Percentiles rank a stretch among this genome's conserved stretches.
These are phyloP conservation scores for Lasioglossum albipes DNA, from an alignment of 1,140 invertebrate genomes.

Conservation along the genomic window DNA sequence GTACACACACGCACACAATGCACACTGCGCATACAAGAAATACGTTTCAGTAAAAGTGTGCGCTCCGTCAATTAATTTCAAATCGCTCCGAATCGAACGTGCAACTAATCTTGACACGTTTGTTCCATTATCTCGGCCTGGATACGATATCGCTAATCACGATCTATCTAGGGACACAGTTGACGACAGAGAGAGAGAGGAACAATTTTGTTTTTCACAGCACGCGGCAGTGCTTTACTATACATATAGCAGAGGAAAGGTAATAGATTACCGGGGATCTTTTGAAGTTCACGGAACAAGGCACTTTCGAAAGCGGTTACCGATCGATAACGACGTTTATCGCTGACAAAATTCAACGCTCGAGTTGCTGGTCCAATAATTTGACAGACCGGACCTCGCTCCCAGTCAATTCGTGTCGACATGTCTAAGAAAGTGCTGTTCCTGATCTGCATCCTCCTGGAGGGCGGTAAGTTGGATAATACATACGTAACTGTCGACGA, in stretches of 20 bases:
- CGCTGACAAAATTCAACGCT: constrained; percentile 2
- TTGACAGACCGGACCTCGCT: background rate
- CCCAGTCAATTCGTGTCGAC: background rate
- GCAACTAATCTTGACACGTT: constrained; percentile 47
- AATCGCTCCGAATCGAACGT: constrained; percentile 22
- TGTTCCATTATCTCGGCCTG: constrained; percentile 45
- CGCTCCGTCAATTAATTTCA: constrained; percentile 4
- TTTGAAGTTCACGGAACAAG: constrained; percentile 34
- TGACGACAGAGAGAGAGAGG: background rate
- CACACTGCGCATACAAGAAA: constrained; percentile 18
- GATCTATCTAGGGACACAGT: background rate
- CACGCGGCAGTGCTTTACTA: background rate
- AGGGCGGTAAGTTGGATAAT: constrained; percentile 28
- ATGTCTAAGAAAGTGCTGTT: constrained; percentile 28
- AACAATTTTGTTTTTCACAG: too few species aligned
- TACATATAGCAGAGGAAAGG: background rate
- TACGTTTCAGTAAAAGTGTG: constrained; percentile 20
- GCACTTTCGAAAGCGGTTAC: background rate
- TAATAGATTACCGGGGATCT: constrained; percentile 30
- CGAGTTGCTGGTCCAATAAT: background rate
- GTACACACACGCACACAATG: background rate
- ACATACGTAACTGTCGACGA: background rate
- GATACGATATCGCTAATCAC: constrained; percentile 52
- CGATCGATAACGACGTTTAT: constrained; percentile 39
- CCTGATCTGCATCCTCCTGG: constrained; percentile 19